Conservation (phyloP, 2,797 vertebrate species). For the Acrossocheilus wenchowensis region DNA sequence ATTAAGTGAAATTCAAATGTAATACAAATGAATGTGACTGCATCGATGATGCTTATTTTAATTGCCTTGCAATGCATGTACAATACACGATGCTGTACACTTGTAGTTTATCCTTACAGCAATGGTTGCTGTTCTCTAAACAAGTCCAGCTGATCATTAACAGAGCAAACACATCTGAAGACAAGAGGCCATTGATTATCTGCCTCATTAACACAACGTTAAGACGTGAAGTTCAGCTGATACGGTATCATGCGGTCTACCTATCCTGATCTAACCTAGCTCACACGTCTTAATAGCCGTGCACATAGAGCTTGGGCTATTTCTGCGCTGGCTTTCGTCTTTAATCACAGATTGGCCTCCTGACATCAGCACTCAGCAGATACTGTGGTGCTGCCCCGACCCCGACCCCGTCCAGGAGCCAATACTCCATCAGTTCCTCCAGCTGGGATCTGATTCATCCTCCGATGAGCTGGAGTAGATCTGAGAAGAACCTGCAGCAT, state of each 20-base stretch:
- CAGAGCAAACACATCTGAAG: conserved; percentile 32
- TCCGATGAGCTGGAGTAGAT: background rate
- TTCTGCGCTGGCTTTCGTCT: conserved; percentile 52
- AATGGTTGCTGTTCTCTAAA: background rate
- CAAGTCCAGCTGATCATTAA: conserved; percentile 42
- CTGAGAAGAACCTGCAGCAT: background rate
- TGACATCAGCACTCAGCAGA: conserved; percentile 58
- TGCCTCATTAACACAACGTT: background rate
- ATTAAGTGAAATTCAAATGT: too few relatives aligned
- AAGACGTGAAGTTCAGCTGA: background rate
- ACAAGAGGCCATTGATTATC: conserved; percentile 35
- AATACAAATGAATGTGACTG: background rate
- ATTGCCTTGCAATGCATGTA: background rate
- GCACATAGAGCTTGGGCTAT: conserved; percentile 45
- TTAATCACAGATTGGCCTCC: conserved; percentile 39
- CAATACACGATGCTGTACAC: background rate
- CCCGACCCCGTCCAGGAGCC: background rate
- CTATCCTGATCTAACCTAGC: background rate
- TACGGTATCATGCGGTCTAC: background rate
- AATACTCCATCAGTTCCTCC: background rate
- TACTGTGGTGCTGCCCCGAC: too few relatives aligned
- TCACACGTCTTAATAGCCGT: conserved; percentile 22
- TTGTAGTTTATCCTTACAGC: background rate
- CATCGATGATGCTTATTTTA: background rate
- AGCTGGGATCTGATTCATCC: background rate